Conservation (phyloP, 2,888 invertebrate species). For the Drosophila dives region DNA sequence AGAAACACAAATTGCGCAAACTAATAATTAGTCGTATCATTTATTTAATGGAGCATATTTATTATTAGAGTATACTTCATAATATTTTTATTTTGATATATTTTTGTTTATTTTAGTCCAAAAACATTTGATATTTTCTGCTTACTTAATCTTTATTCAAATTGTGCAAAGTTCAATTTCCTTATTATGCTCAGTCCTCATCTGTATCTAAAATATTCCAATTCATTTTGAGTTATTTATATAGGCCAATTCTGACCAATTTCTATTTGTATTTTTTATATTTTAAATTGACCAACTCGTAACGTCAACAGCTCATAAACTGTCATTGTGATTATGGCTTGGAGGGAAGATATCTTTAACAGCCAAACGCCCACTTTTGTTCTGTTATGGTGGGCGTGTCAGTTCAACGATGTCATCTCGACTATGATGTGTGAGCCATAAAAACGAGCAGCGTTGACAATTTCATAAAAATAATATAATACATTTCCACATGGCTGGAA, state of each 20-base stretch:
- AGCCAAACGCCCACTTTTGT: slow-evolving; percentile 5
- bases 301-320: slow-evolving; percentile 49
- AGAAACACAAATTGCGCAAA: background rate
- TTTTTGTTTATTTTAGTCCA: background rate
- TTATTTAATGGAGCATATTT: background rate
- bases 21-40: background rate
- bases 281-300: slow-evolving; percentile 11
- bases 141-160: background rate
- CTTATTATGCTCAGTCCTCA: background rate
- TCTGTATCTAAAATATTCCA: background rate
- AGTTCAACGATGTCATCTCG: slow-evolving; percentile 46
- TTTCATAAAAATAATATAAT: slow-evolving; percentile 42
- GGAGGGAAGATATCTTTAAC: slow-evolving; percentile 26
- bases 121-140: background rate
- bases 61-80: too few relatives aligned
- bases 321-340: slow-evolving; percentile 13
- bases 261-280: slow-evolving; percentile 8
- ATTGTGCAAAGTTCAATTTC: background rate
- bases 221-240: slow-evolving; percentile 1
- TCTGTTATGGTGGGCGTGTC: slow-evolving; percentile 20
- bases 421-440: slow-evolving; percentile 41
- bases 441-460: slow-evolving; percentile 53
- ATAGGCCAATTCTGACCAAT: background rate
- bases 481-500: slow-evolving; percentile 43
- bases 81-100: background rate